A percentile compares a stretch with the other conserved stretches of the same genome.
phyloP scores from a whole-genome alignment of 2,888 invertebrate genomes.

The Eilema griseolum region DNA sequence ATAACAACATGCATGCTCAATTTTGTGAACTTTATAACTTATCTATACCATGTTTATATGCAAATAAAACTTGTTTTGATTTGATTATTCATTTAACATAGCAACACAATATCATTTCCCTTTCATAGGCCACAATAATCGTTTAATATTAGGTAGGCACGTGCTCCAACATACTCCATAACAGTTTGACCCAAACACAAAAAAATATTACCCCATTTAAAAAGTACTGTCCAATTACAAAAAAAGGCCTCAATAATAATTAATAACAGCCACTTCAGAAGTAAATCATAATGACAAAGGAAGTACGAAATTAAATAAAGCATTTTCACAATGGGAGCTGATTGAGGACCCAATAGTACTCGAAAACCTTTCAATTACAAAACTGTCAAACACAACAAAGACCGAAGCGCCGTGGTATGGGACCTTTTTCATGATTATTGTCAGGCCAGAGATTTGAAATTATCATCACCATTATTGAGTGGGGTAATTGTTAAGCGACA shows the following conservation, averaged over 20 bases:
- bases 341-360: constrained; percentile 62
- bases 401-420: constrained; percentile 5
- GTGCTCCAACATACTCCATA: too few relatives aligned
- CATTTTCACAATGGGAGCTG: constrained; percentile 58
- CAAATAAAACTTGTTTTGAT: too few relatives aligned
- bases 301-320: constrained; percentile 60
- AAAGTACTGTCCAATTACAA: neutral
- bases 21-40: too few relatives aligned
- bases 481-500: constrained; percentile 17
- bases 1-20: too few relatives aligned
- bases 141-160: too few relatives aligned
- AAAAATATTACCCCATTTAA: neutral
- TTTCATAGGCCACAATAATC: too few relatives aligned
- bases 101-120: too few relatives aligned
- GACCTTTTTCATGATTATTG: constrained; percentile 43
- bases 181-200: too few relatives aligned
- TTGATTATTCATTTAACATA: too few relatives aligned
- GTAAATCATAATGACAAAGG: constrained; percentile 52
- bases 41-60: too few relatives aligned
- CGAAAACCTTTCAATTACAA: constrained; percentile 73
- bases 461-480: constrained; percentile 29
- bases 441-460: constrained; percentile 41
- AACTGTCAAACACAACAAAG: constrained; percentile 70
- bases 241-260: constrained; percentile 20
- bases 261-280: constrained; percentile 32